Conservation (phyloP, 1,140 invertebrate genomes). For the Lordiphosa stackelbergi region DNA sequence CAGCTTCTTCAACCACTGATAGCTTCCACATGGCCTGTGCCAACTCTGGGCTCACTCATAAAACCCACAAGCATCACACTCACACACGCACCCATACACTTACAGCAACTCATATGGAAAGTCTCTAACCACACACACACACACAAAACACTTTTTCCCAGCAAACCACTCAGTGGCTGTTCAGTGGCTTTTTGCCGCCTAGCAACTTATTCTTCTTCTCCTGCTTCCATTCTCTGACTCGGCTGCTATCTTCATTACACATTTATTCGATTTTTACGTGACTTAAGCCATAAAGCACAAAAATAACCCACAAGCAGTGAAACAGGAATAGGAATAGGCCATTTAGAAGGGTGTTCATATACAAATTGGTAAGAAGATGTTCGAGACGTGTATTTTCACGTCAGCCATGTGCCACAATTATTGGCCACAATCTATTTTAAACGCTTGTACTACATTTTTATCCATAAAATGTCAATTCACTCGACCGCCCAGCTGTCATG, state of each 20-base stretch:
- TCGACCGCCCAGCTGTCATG: constrained; percentile 26
- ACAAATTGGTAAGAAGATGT: constrained; percentile 48
- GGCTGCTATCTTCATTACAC: constrained; percentile 50
- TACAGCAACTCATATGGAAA: constrained; percentile 9
- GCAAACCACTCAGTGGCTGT: constrained; percentile 33
- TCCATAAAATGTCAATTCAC: constrained; percentile 36
- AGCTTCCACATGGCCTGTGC: constrained; percentile 1
- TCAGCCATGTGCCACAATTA: constrained; percentile 49
- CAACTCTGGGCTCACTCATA: not conserved
- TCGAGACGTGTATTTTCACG: constrained; percentile 26
- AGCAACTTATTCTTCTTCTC: constrained; percentile 4
- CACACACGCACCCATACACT: constrained; percentile 2
- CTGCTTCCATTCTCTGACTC: constrained; percentile 1
- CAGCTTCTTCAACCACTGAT: constrained; percentile 12
- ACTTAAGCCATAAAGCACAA: constrained; percentile 63
- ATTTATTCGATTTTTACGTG: constrained; percentile 70
- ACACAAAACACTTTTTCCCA: not conserved
- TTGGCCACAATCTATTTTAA: constrained; percentile 67
- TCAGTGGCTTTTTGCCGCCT: constrained; percentile 13
- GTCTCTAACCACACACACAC: constrained; percentile 5
- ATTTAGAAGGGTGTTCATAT: constrained; percentile 45
- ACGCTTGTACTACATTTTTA: constrained; percentile 34
- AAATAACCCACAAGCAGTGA: constrained; percentile 43
- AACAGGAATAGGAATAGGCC: constrained; percentile 16
- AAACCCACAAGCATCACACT: constrained; percentile 5